Evolutionary conservation across 2,797 vertebrate genomes (phyloP).

Genomic region (Lagothrix lagotricha): DNA sequence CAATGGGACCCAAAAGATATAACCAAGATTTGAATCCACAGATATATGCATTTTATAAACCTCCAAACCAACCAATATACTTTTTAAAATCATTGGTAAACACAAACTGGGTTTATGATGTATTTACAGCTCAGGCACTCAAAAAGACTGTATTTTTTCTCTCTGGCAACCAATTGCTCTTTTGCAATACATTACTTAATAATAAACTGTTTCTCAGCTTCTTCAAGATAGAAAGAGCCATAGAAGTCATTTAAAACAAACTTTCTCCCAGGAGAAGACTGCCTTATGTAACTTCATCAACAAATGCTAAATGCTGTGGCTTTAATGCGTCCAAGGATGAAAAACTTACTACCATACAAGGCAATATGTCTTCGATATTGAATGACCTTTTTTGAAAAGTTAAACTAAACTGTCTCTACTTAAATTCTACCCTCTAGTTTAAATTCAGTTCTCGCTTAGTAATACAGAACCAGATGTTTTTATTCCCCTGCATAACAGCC

Average conservation of each 20-base stretch:
- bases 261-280: background rate
- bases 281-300: background rate
- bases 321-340: background rate
- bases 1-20: background rate
- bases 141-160: background rate
- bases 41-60: background rate
- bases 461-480: background rate
- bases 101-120: background rate
- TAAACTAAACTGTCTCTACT: background rate
- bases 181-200: constrained; percentile 41
- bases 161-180: background rate
- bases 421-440: background rate
- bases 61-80: background rate
- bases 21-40: background rate
- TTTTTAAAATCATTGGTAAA: background rate
- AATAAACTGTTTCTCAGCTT: background rate
- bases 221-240: background rate
- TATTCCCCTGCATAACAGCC: background rate
- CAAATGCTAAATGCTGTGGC: constrained; percentile 25
- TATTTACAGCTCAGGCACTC: background rate
- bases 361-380: background rate
- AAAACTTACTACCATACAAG: background rate
- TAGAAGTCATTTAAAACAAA: background rate
- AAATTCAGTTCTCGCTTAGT: constrained; percentile 11
- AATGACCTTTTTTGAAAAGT: constrained; percentile 18